Percentiles rank a stretch among this genome's conserved stretches.
These are phyloP conservation scores for Cataglyphis livida DNA, from an alignment of 2,888 invertebrate species.

Conservation along the genomic window DNA sequence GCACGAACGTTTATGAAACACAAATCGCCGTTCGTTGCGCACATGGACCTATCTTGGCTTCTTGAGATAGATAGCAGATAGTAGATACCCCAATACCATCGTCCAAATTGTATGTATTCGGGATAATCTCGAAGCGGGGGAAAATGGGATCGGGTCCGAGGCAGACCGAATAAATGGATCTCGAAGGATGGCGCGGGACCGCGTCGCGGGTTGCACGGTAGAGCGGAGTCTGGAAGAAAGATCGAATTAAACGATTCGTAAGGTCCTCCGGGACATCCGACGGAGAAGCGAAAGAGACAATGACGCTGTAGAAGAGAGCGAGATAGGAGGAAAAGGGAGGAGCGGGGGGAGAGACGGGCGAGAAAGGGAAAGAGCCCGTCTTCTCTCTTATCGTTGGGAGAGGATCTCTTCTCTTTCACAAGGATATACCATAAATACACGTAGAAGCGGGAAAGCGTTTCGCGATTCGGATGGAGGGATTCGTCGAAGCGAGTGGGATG, in stretches of 20 bases:
- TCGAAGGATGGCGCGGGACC: slow-evolving; percentile 56
- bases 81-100: slow-evolving; percentile 18
- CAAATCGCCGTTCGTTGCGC: not conserved
- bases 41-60: not conserved
- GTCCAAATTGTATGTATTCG: slow-evolving; percentile 34
- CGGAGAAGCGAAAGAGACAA: not conserved
- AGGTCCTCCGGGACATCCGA: slow-evolving; percentile 45
- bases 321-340: slow-evolving; percentile 3
- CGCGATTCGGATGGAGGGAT: slow-evolving; percentile 33
- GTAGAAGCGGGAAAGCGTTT: slow-evolving; percentile 49
- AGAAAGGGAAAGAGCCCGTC: slow-evolving; percentile 43
- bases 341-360: slow-evolving; percentile 18
- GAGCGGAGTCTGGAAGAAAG: slow-evolving; percentile 54
- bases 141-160: slow-evolving; percentile 64
- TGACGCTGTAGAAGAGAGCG: not conserved
- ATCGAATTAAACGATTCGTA: slow-evolving; percentile 72
- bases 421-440: slow-evolving; percentile 54
- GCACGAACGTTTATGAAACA: slow-evolving; percentile 25
- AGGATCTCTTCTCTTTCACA: slow-evolving; percentile 58
- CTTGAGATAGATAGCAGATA: slow-evolving; percentile 41
- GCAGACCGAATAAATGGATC: slow-evolving; percentile 67
- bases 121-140: slow-evolving; percentile 59
- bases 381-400: slow-evolving; percentile 57
- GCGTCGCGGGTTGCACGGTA: slow-evolving; percentile 49
- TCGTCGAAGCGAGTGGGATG: not conserved